phyloP scores from a whole-genome alignment of 2,113 vertebrate genomes.

The Athene noctua region DNA sequence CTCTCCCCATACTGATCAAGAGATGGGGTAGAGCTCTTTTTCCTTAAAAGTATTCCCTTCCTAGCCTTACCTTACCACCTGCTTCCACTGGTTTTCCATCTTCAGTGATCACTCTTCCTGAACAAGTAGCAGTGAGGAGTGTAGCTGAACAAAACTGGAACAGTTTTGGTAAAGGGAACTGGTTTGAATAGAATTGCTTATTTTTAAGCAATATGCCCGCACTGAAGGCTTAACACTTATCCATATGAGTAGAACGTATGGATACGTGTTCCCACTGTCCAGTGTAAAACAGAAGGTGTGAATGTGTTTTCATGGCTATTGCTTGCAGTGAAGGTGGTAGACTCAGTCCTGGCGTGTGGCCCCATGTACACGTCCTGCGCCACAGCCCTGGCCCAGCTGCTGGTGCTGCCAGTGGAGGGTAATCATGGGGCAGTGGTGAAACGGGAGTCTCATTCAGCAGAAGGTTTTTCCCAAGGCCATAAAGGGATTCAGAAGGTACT shows the following conservation, averaged over 20 bases:
- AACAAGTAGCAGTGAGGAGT: neutral
- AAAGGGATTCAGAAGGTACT: neutral
- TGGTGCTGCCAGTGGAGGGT: neutral
- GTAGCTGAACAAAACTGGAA: neutral
- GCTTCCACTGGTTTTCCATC: neutral
- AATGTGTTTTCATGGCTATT: neutral
- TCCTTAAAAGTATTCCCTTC: neutral
- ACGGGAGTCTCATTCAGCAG: neutral
- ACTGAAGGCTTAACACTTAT: neutral
- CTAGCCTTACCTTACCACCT: neutral
- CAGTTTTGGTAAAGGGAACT: neutral
- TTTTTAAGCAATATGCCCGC: neutral
- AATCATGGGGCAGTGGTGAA: too few relatives aligned
- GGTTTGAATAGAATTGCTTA: neutral
- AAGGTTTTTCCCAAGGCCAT: neutral
- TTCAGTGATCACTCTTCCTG: neutral
- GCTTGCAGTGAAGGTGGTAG: neutral
- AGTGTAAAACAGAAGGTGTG: neutral
- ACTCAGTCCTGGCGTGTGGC: accelerated
- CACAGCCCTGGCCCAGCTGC: neutral
- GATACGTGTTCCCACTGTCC: neutral
- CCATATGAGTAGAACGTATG: accelerated
- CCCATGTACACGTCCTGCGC: accelerated
- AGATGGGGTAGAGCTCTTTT: neutral
- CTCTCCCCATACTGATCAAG: neutral